Base-by-base conservation (phyloP, 2,113 vertebrate species). In the Emydura subglobosa region DNA sequence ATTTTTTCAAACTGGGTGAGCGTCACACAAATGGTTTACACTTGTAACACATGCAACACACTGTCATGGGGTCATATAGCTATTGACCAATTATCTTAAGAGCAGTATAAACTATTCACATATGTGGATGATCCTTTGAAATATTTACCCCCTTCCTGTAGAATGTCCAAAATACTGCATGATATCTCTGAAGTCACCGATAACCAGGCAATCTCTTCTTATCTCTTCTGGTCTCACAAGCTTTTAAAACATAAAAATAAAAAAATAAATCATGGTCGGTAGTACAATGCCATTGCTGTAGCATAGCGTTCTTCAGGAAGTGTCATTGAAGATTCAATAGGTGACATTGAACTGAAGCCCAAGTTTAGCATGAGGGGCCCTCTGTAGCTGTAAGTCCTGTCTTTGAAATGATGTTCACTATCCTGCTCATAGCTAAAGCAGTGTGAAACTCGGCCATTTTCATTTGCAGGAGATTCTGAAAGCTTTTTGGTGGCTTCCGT, bases 71-170 rank as follows among this genome's bases (percentile, higher is more conserved):
- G 39, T 92, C 94, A 91, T 92, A 79, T 88, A 94, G 87, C 92
- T 96, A 93, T 97, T 93, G 91, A 96, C 95, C 91, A 94, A 97
- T 96, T 95, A 97, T 97, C 96, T 96, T 97, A 97, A 97, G 95
- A 97, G 96, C 93, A 96, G 90, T n/a, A 96, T 97, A 96, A 97
- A 96, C 93, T 95, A 97, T 97, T 97, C 83, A 65, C 89, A 87
- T 95, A 95, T 96, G 95, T 96, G 96, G 96, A 95, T 95, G 96
- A 94, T 96, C 94, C 95, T 97, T 97, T 97, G 92, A 96, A 97
- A 97, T 97, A 97, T 97, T 97, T 97, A 97, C 97, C 96, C 91
- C 95, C 96, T 96, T 95, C 96, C 94, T 95, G 94, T 97, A 96
- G 95, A 97, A 97, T 96, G 96, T 97, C 96, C 97, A 96, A 95